Base-by-base conservation (phyloP, 2,797 vertebrate species). In the Myotis daubentonii region DNA sequence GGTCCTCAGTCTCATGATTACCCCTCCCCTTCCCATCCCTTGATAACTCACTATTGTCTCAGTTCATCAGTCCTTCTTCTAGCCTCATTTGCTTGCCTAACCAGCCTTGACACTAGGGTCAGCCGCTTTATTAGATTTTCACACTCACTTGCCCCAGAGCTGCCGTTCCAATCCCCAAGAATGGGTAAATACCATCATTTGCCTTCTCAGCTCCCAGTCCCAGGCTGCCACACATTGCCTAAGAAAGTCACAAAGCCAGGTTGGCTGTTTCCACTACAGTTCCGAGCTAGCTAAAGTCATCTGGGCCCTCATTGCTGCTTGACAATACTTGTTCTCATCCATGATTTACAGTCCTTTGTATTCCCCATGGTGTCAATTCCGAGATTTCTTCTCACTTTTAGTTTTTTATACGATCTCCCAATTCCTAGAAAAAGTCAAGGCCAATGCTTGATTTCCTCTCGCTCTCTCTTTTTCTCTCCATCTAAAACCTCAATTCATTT, bases 41-140 rank as follows among this genome's bases (percentile, higher is more conserved):
- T 88, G 96, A 55, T 95, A 96, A 75, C 65, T 89, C 90, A 62
- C 94, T 95, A 30, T 95, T 89, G 86, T 95, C 92, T 92, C 94
- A 96, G 93, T 92, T 96, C 97, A 95, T 97, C 97, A 96, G 71
- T 62, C 83, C 65, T 55, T 96, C 60, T 94, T 95, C 96, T 89
- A 90, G 96, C 90, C 94, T 96, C 97, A 97, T 97, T 97, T 97
- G 82, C 94, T 89, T 91, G 92, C 96, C 88, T 97, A 97, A 97
- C 94, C 93, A 97, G 96, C 93, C 97, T 96, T 96, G 94, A 96
- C 94, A 92, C 94, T 47, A 76, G 66, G 96, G 96, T 97, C 96
- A 95, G 82, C 38, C 79, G 76, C 79, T 97, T 97, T 96, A 97
- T 97, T 97, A 94, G 94, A 90, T 93, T 97, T 96, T 93, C 82